Base-by-base conservation (phyloP, 1,140 invertebrate species). In the Physella acuta region DNA sequence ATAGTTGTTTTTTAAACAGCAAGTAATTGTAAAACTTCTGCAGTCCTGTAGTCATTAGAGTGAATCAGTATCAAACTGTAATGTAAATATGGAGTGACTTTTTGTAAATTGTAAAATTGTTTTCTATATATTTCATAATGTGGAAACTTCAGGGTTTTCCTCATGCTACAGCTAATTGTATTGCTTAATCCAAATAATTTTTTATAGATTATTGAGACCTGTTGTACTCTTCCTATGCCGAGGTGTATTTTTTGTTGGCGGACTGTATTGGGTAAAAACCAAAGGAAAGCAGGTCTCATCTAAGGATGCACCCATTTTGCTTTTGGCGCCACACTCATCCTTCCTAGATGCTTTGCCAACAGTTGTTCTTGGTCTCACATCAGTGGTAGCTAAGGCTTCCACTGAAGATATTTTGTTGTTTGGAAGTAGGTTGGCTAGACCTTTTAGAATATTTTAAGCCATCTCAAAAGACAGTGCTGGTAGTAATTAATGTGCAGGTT, bases 291-390 rank as follows among this genome's bases (percentile, higher is more conserved):
- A 88, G 77, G 90, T 90, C 24, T 81, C 87, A 1, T 74, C 88
- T 20, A 87, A 89, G 72, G 91, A 93, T 73, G 94, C 94, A 0
- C 92, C 93, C 2, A 90, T 97, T 71, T 85, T 96, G 67, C 91
- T 90, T n/a, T 88, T 94, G 58, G 93, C 93, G 26, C 94, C 94
- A 8, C 94, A 97, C 84, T 96, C 94, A 28, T 91, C 91, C 67
- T 95, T 92, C 88, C 92, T 94, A 85, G 94, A 96, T 86, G 91
- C 92, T 64, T 89, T 96, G 71, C 89, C 91, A 71, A 89, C 93
- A 71, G 89, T 90, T 74, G 78, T 73, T 72, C 88, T 94, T 69
- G 90, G 91, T 33, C 91, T 91, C 30, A 93, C 93, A 3, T 92
- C 92, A 79, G 91, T 95, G 81, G 93, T 97, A 73, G 92, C 93